phyloP scores from a whole-genome alignment of 2,888 invertebrate genomes.

The Pheosia tremula region DNA sequence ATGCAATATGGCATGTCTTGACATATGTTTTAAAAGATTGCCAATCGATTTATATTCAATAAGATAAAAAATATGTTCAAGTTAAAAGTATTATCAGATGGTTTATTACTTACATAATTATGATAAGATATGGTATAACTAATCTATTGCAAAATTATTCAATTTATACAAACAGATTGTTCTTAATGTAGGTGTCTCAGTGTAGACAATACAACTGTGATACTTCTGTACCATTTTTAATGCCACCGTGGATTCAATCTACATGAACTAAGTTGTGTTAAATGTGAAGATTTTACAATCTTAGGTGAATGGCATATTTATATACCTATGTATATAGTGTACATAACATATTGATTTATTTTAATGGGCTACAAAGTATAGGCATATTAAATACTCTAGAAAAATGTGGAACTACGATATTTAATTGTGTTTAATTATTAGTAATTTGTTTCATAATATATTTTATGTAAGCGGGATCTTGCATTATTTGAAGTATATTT shows the following conservation, averaged over 20 bases:
- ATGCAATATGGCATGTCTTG: slow-evolving; percentile 48
- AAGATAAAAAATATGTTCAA: slow-evolving; percentile 31
- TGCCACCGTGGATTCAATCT: slow-evolving; percentile 40
- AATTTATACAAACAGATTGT: background rate
- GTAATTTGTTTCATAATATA: slow-evolving; percentile 24
- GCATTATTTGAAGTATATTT: slow-evolving; percentile 54
- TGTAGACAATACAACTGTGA: slow-evolving; percentile 53
- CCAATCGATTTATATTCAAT: slow-evolving; percentile 32
- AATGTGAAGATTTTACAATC: slow-evolving; percentile 38
- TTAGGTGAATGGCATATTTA: slow-evolving; percentile 46
- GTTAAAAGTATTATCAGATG: slow-evolving; percentile 36
- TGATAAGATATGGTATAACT: slow-evolving; percentile 11
- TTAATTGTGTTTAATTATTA: slow-evolving; percentile 34
- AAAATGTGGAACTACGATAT: slow-evolving; percentile 49
- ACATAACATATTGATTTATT: slow-evolving; percentile 48
- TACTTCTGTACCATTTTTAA: slow-evolving; percentile 58
- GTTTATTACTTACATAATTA: slow-evolving; percentile 28
- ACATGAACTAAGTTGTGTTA: slow-evolving; percentile 13
- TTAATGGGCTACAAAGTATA: slow-evolving; percentile 41
- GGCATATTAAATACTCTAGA: slow-evolving; percentile 29
- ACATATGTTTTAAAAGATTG: slow-evolving; percentile 69
- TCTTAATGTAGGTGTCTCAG: background rate
- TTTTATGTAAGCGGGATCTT: slow-evolving; percentile 68
- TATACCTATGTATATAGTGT: slow-evolving; percentile 61
- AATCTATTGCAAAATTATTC: background rate